Evolutionary conservation across 2,113 vertebrate genomes (phyloP).

Genomic region (Eurystomus gularis): DNA sequence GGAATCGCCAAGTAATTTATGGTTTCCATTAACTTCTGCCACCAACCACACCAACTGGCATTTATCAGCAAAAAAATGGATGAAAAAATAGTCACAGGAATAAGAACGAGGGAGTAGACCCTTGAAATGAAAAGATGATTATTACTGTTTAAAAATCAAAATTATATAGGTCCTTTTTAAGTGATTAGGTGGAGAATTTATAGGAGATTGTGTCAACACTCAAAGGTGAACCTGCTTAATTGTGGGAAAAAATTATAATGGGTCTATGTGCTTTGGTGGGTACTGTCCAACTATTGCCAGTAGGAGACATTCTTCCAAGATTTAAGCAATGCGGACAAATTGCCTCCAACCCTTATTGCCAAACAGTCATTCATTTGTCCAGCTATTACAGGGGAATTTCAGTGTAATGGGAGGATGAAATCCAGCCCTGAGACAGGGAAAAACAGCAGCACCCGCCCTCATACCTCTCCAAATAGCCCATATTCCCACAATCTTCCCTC

Average conservation of each 20-base stretch:
- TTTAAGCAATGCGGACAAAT: background rate
- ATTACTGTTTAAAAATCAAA: background rate
- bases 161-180: background rate
- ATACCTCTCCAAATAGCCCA: fast-evolving
- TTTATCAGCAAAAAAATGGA: constrained; percentile 3
- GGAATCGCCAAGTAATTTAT: background rate
- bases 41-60: background rate
- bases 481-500: background rate
- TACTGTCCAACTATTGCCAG: background rate
- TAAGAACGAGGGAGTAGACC: background rate
- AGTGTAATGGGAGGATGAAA: background rate
- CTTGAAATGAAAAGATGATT: background rate
- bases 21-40: background rate
- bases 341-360: background rate
- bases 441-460: background rate
- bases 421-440: background rate
- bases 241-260: background rate
- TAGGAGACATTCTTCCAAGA: background rate
- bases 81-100: background rate
- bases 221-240: background rate
- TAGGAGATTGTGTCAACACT: background rate
- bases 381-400: background rate
- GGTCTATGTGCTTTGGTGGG: background rate
- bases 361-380: background rate
- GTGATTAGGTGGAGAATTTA: background rate